These are phyloP conservation scores for Leucoptera coffeella DNA, from an alignment of 2,888 invertebrate species.

Conservation along the genomic window DNA sequence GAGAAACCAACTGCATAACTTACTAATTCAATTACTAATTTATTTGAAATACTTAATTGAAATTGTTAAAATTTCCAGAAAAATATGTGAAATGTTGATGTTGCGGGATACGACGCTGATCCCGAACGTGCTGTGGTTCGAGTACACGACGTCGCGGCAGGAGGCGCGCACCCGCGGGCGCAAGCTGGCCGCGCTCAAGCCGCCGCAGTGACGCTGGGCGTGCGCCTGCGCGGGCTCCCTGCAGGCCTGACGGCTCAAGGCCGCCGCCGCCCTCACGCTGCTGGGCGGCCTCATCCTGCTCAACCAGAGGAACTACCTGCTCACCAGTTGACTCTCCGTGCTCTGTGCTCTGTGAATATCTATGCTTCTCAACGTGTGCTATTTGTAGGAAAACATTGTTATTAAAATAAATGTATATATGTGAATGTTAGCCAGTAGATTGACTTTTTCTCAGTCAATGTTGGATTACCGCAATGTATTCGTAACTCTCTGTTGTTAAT, in stretches of 20 bases:
- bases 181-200: constrained; percentile 74
- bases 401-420: too few relatives aligned
- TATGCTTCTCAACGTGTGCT: too few relatives aligned
- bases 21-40: neutral
- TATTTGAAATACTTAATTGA: constrained; percentile 4
- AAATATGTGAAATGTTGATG: constrained; percentile 77
- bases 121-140: constrained; percentile 90
- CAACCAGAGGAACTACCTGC: neutral
- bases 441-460: too few relatives aligned
- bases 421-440: too few relatives aligned
- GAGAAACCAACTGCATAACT: too few relatives aligned
- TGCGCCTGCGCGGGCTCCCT: constrained; percentile 4
- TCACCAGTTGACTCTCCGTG: constrained; percentile 1
- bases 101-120: constrained; percentile 84
- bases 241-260: constrained; percentile 42
- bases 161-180: constrained; percentile 75
- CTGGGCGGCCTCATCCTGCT: constrained; percentile 19
- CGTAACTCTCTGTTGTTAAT: too few relatives aligned
- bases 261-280: constrained; percentile 27
- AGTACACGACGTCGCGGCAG: constrained; percentile 81
- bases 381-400: too few relatives aligned
- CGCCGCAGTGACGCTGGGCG: constrained; percentile 68
- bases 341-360: neutral
- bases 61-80: too few relatives aligned
- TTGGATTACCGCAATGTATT: too few relatives aligned